Evolutionary conservation across 2,113 vertebrate genomes (phyloP).

Genomic region (Hassar affinis): DNA sequence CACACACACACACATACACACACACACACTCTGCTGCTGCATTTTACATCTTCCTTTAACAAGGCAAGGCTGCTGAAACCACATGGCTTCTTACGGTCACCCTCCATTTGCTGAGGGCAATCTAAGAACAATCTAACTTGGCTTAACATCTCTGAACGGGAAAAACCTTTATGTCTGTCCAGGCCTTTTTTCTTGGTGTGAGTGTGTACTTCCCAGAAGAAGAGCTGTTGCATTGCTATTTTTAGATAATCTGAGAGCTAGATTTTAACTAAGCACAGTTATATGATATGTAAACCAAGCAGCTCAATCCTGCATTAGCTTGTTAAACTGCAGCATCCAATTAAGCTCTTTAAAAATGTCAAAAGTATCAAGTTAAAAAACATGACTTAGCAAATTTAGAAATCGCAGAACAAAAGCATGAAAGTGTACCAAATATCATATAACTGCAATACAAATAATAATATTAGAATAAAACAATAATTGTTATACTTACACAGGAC

Average conservation of each 20-base stretch:
- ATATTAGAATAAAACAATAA: not conserved
- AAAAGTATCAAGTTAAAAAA: not conserved
- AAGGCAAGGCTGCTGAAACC: conserved; percentile 26
- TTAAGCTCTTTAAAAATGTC: not conserved
- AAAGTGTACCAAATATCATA: not conserved
- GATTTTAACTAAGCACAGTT: conserved; percentile 13
- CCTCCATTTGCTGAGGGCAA: conserved; percentile 12
- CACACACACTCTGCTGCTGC: not conserved
- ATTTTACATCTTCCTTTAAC: conserved; percentile 27
- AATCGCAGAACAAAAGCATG: not conserved
- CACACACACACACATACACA: not conserved
- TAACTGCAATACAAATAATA: not conserved
- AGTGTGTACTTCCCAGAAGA: conserved; percentile 25
- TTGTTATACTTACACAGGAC: not conserved
- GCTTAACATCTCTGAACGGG: conserved; percentile 32
- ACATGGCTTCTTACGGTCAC: conserved; percentile 5
- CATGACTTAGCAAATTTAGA: not conserved
- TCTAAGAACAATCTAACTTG: conserved; percentile 17
- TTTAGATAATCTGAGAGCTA: conserved; percentile 19
- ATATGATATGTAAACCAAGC: conserved; percentile 1
- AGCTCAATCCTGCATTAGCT: not conserved
- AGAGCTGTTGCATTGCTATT: conserved; percentile 20
- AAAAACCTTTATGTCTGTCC: conserved; percentile 27
- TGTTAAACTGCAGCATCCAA: not conserved
- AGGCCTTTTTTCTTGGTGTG: conserved; percentile 13